Conservation (phyloP, 2,797 vertebrate genomes). For the Sebastes taczanowskii region DNA sequence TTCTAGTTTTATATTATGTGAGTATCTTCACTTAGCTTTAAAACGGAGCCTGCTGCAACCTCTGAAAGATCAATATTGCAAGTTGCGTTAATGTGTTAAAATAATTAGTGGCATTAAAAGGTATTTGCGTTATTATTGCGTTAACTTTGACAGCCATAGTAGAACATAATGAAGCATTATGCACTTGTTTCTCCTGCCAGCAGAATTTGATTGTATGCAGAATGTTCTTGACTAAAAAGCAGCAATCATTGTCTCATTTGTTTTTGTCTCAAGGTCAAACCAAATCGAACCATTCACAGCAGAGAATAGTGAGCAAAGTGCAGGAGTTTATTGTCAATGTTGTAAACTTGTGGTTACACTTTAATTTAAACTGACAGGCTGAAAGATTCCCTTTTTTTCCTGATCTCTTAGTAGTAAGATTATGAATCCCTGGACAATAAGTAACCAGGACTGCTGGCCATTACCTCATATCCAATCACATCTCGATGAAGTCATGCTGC, state of each 20-base stretch:
- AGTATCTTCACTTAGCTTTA: no score
- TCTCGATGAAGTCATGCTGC: slow-evolving; percentile 31
- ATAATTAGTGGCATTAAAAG: no score
- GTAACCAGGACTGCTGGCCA: slow-evolving; percentile 50
- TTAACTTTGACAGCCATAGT: no score
- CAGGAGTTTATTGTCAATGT: slow-evolving; percentile 40
- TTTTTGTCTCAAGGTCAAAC: slow-evolving; percentile 29
- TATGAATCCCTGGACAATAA: slow-evolving; percentile 52
- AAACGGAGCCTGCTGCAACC: no score
- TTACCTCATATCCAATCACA: slow-evolving; percentile 8
- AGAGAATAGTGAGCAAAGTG: slow-evolving; percentile 46
- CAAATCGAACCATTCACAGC: background rate
- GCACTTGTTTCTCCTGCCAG: background rate
- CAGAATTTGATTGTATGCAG: background rate
- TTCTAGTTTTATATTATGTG: no score
- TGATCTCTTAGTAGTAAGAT: background rate
- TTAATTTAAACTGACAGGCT: slow-evolving; percentile 38
- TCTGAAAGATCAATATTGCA: no score
- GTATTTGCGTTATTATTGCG: no score
- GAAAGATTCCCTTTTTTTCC: slow-evolving; percentile 23
- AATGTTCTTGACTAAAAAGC: background rate
- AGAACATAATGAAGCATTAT: no score
- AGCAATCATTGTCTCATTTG: background rate
- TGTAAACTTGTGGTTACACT: slow-evolving; percentile 55
- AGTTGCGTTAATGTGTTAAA: no score